These are phyloP conservation scores for Ophioderma brevispina DNA, from an alignment of 35 echinoderm and acorn worm genomes.

Conservation along the genomic window DNA sequence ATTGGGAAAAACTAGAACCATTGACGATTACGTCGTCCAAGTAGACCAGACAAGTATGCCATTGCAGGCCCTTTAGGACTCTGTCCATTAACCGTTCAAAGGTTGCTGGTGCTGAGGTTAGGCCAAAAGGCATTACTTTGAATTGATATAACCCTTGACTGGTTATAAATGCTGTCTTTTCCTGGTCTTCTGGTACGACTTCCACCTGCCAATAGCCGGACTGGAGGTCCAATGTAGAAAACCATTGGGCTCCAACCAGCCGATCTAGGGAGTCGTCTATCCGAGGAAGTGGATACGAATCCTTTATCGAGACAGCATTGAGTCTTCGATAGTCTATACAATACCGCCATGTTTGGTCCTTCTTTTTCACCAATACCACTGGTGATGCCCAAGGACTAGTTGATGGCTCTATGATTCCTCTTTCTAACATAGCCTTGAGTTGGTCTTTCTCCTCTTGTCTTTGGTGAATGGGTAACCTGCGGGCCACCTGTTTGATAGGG, in stretches of 20 bases:
- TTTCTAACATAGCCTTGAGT: constrained; percentile 22
- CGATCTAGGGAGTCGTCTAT: constrained; percentile 54
- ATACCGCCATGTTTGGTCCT: constrained; percentile 34
- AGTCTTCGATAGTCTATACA: constrained; percentile 40
- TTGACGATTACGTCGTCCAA: constrained; percentile 53
- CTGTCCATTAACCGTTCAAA: constrained; percentile 38
- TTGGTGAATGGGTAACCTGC: not conserved
- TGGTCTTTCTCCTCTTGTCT: constrained; percentile 28
- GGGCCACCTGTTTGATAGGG: constrained; percentile 22
- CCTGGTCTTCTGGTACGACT: constrained; percentile 1
- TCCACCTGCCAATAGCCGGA: constrained; percentile 51
- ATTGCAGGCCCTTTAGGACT: constrained; percentile 35
- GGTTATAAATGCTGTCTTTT: constrained; percentile 61
- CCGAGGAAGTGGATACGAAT: constrained; percentile 25
- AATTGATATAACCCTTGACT: constrained; percentile 48
- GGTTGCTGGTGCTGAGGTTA: constrained; percentile 41
- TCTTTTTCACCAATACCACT: constrained; percentile 54
- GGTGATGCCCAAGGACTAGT: constrained; percentile 55
- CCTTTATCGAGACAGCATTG: not conserved
- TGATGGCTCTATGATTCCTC: constrained; percentile 50
- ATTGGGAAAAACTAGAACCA: not conserved
- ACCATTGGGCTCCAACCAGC: constrained; percentile 49
- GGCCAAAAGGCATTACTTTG: constrained; percentile 19
- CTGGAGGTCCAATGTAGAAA: constrained; percentile 62
- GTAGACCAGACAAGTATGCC: constrained; percentile 39